Percentiles rank a stretch among this genome's conserved stretches.
These are phyloP conservation scores for Yponomeuta evonymella DNA, from an alignment of 2,888 invertebrate species.

Conservation along the genomic window DNA sequence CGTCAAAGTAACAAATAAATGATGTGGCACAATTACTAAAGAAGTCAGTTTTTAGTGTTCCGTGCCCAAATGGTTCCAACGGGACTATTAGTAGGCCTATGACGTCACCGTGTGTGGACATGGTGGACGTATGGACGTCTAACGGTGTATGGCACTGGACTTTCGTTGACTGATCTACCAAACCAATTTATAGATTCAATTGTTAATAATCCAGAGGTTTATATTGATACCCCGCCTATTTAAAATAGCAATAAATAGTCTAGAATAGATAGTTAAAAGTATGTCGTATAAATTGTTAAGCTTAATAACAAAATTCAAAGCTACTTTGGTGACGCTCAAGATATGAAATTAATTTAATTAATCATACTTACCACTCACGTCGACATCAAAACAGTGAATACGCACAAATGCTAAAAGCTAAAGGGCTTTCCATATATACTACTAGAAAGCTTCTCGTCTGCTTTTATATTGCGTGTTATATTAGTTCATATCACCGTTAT, in stretches of 20 bases:
- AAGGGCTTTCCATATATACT: not conserved
- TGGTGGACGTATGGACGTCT: no score
- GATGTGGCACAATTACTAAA: no score
- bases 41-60: no score
- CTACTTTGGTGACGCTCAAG: constrained; percentile 39
- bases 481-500: not conserved
- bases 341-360: constrained; percentile 20
- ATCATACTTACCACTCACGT: not conserved
- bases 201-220: constrained; percentile 48
- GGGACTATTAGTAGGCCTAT: no score
- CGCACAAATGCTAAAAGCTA: constrained; percentile 17
- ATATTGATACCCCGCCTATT: constrained; percentile 72
- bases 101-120: no score
- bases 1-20: no score
- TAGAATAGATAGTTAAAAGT: constrained; percentile 68
- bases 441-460: no score
- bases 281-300: constrained; percentile 46
- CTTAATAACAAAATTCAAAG: constrained; percentile 45
- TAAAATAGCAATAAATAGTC: constrained; percentile 74
- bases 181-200: constrained; percentile 20
- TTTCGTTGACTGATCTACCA: not conserved
- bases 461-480: no score
- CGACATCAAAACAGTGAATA: not conserved
- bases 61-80: no score
- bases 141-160: no score